Evolutionary conservation across 2,113 vertebrate genomes (phyloP).

Genomic region (Peromyscus californicus): DNA sequence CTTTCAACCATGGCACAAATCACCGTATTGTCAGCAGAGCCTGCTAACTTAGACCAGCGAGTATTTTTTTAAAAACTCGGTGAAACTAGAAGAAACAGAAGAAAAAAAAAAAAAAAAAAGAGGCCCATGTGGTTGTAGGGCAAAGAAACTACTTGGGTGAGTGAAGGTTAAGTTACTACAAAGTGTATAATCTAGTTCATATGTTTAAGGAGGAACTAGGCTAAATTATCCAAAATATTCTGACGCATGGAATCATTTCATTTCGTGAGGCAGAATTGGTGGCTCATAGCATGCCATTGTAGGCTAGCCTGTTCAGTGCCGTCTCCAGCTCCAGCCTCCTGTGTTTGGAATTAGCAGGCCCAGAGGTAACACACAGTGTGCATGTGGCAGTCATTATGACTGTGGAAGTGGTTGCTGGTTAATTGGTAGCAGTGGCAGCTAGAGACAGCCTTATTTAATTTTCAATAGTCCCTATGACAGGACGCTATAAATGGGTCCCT

Average conservation of each 20-base stretch:
- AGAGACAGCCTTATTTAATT: conserved; percentile 80
- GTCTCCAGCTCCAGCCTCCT: conserved; percentile 60
- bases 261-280: conserved; percentile 57
- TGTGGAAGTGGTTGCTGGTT: conserved; percentile 83
- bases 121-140: conserved; percentile 15
- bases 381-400: conserved; percentile 80
- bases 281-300: not conserved
- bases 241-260: conserved; percentile 53
- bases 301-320: not conserved
- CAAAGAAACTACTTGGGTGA: conserved; percentile 57
- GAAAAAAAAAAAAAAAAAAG: conserved; percentile 42
- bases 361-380: conserved; percentile 73
- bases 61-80: not conserved
- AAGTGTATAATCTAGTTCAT: conserved; percentile 67
- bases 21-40: conserved; percentile 38
- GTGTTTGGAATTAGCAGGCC: conserved; percentile 80
- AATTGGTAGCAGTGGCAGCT: conserved; percentile 84
- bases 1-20: conserved; percentile 46
- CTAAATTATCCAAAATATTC: conserved; percentile 77
- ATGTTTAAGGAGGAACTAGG: conserved; percentile 72
- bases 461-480: conserved; percentile 70
- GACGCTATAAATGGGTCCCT: conserved; percentile 75
- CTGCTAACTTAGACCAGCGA: conserved; percentile 32
- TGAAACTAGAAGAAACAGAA: conserved; percentile 64
- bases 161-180: conserved; percentile 71